Evolutionary conservation across 2,888 invertebrate genomes (phyloP).

Genomic region (Drosophila testacea): DNA sequence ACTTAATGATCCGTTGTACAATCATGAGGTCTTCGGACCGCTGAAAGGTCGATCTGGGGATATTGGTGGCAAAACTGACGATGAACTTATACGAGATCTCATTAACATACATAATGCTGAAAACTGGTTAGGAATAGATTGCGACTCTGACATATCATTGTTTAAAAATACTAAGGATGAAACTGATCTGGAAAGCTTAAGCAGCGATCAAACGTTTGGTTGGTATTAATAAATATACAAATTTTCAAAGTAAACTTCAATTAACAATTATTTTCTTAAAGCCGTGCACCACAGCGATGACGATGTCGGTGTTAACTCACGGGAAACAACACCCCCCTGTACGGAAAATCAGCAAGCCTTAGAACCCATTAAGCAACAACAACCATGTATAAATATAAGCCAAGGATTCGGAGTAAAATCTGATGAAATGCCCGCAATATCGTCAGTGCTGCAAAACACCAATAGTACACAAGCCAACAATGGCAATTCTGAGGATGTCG

Average conservation of each 20-base stretch:
- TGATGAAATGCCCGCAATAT: slow-evolving; percentile 29
- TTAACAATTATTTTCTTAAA: slow-evolving; percentile 7
- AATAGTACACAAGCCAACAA: neutral
- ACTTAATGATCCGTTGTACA: slow-evolving; percentile 98
- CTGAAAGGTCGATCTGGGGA: slow-evolving; percentile 90
- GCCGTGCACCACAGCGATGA: slow-evolving; percentile 87
- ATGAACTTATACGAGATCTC: slow-evolving; percentile 94
- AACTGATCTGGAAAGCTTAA: slow-evolving; percentile 85
- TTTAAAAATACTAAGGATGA: slow-evolving; percentile 91
- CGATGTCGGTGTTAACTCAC: slow-evolving; percentile 88
- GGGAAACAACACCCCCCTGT: slow-evolving; percentile 89
- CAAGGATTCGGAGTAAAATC: slow-evolving; percentile 36
- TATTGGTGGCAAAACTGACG: slow-evolving; percentile 94
- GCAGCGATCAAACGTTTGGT: slow-evolving; percentile 71
- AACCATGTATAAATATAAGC: slow-evolving; percentile 19
- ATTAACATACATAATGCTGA: slow-evolving; percentile 97
- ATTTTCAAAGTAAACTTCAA: slow-evolving; percentile 10
- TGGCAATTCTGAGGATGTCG: slow-evolving; percentile 20
- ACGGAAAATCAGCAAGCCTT: slow-evolving; percentile 87
- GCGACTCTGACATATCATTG: slow-evolving; percentile 92
- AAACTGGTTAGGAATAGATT: slow-evolving; percentile 96
- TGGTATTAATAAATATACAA: neutral
- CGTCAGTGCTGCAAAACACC: slow-evolving; percentile 16
- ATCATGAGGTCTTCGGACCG: slow-evolving; percentile 97
- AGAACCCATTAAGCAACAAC: slow-evolving; percentile 29